Evolutionary conservation across 2,797 vertebrate genomes (phyloP).

Genomic region (Kryptopterus vitreolus): DNA sequence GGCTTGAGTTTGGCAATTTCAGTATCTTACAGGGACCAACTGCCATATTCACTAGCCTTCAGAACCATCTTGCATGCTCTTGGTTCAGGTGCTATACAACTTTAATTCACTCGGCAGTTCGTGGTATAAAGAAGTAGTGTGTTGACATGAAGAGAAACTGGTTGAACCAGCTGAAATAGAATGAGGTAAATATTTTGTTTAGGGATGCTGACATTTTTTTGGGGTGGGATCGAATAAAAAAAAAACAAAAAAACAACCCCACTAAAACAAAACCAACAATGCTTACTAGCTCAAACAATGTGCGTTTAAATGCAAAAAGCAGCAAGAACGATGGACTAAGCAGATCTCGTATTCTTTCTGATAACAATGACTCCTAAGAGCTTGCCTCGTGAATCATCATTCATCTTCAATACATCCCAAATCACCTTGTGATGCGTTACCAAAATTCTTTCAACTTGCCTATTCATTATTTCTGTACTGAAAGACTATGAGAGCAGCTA

Average conservation of each 20-base stretch:
- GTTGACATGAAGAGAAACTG: neutral
- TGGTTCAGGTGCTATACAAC: constrained; percentile 16
- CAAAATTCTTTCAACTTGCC: neutral
- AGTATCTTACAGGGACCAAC: constrained; percentile 53
- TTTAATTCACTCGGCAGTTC: constrained; percentile 18
- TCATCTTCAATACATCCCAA: neutral
- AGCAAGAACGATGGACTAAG: too few species aligned
- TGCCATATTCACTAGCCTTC: constrained; percentile 4
- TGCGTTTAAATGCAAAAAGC: too few species aligned
- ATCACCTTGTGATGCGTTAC: neutral
- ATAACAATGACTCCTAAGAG: neutral
- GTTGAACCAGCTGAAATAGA: neutral
- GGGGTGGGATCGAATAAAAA: neutral
- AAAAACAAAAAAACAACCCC: neutral
- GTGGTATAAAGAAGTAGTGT: neutral
- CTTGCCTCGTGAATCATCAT: neutral
- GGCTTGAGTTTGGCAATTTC: constrained; percentile 61
- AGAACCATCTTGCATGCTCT: constrained; percentile 12
- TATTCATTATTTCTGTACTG: neutral
- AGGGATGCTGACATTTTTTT: neutral
- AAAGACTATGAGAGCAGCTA: neutral
- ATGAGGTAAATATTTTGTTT: neutral
- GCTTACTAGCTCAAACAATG: too few species aligned
- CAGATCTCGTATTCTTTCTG: too few species aligned
- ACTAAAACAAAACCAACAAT: too few species aligned